These are phyloP conservation scores for Ophion obscuratus DNA, from an alignment of 2,888 invertebrate species.

Conservation along the genomic window DNA sequence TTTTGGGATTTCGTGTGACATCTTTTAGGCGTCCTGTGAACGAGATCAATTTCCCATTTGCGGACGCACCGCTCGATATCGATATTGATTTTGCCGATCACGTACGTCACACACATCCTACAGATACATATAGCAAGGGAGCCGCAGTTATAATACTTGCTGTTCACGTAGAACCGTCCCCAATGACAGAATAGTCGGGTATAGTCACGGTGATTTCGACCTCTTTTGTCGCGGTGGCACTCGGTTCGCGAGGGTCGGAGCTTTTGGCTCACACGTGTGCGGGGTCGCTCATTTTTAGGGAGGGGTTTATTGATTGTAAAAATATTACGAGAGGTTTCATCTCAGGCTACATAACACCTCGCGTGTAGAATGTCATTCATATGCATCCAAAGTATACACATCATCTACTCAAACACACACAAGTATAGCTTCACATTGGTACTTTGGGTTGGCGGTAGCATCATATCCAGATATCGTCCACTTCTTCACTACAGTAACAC, in stretches of 20 bases:
- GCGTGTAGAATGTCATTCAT: neutral
- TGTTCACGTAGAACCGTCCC: constrained; percentile 41
- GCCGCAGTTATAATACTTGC: constrained; percentile 52
- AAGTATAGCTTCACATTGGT: neutral
- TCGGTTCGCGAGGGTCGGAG: constrained; percentile 68
- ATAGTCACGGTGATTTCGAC: constrained; percentile 62
- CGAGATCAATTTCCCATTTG: constrained; percentile 44
- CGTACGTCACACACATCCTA: constrained; percentile 43
- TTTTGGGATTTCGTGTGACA: neutral
- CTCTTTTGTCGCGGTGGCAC: constrained; percentile 65
- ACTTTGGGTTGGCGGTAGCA: neutral
- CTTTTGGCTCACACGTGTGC: constrained; percentile 65
- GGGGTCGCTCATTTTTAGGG: constrained; percentile 58
- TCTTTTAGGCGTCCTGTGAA: constrained; percentile 40
- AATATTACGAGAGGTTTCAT: constrained; percentile 69
- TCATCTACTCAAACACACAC: neutral
- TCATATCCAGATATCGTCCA: constrained; percentile 13
- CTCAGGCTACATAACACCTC: constrained; percentile 12
- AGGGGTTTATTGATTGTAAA: constrained; percentile 75
- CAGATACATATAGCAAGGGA: constrained; percentile 20
- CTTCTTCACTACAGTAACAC: constrained; percentile 3
- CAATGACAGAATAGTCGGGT: constrained; percentile 24
- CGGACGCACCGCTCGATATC: constrained; percentile 30
- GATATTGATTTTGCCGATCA: constrained; percentile 36
- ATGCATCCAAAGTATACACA: neutral